Percentiles rank a stretch among this genome's conserved stretches.
Conservation (phyloP, 1,140 invertebrate species). For the Leptinotarsa defecta region DNA sequence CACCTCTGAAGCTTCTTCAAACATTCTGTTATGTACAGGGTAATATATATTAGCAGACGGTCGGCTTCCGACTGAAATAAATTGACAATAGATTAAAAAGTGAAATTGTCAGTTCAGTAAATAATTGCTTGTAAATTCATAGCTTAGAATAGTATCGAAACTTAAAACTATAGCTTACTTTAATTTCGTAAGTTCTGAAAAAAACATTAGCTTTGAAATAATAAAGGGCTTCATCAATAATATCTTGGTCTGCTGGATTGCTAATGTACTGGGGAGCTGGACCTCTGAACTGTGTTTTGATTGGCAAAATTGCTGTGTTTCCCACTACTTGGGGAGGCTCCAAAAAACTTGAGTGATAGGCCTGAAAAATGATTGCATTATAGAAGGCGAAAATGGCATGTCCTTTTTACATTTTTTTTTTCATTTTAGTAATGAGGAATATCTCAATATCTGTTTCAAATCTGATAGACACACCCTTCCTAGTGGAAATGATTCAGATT, state of each 20-base stretch:
- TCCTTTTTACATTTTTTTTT: too few relatives aligned
- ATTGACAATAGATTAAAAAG: neutral
- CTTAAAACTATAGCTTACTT: conserved; percentile 63
- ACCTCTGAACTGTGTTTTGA: conserved; percentile 52
- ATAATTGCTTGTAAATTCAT: neutral
- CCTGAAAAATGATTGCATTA: conserved; percentile 61
- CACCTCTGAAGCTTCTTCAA: conserved; percentile 93
- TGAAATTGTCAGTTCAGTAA: neutral
- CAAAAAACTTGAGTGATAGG: conserved; percentile 91
- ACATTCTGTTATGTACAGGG: conserved; percentile 98
- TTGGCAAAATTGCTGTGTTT: conserved; percentile 77
- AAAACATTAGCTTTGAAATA: conserved; percentile 99
- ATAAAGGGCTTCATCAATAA: conserved; percentile 96
- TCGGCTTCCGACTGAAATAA: conserved; percentile 86
- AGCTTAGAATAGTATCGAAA: neutral
- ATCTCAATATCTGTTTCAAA: too few relatives aligned
- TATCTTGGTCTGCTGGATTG: conserved; percentile 74
- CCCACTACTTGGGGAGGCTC: conserved; percentile 77
- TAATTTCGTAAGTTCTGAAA: conserved; percentile 98
- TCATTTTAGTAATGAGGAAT: too few relatives aligned
- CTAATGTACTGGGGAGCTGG: conserved; percentile 65
- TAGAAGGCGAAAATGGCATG: too few relatives aligned
- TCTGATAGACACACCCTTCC: too few relatives aligned
- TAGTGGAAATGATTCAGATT: too few relatives aligned
- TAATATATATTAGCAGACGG: conserved; percentile 95